Evolutionary conservation across 2,113 vertebrate species (phyloP).

Genomic region (Tamias sibiricus): DNA sequence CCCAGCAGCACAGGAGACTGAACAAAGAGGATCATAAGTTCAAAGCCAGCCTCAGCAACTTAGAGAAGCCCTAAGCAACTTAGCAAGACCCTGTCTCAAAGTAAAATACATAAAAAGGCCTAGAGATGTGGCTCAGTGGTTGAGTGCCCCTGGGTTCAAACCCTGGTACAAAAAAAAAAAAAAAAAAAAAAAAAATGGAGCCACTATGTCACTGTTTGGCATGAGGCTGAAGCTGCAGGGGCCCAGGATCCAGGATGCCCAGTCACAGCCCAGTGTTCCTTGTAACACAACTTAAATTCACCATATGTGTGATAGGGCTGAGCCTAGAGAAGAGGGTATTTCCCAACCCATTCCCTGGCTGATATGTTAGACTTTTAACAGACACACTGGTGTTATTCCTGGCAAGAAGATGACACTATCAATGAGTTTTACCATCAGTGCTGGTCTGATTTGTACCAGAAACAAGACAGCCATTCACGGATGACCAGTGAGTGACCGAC

Average conservation of each 20-base stretch:
- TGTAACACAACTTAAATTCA: neutral
- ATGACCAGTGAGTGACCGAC: neutral
- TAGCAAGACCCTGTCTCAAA: too few relatives aligned
- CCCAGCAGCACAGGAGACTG: too few relatives aligned
- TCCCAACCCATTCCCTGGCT: neutral
- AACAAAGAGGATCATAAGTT: too few relatives aligned
- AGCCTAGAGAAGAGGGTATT: neutral
- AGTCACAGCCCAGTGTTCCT: neutral
- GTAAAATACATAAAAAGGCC: too few relatives aligned
- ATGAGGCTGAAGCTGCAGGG: neutral
- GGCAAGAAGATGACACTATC: neutral
- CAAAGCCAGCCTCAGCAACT: too few relatives aligned
- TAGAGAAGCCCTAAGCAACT: too few relatives aligned
- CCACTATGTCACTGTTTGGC: neutral
- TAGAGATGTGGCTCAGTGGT: too few relatives aligned
- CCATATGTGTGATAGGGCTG: neutral
- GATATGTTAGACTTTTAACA: neutral
- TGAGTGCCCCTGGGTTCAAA: too few relatives aligned
- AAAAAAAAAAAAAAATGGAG: neutral
- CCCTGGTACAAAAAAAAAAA: too few relatives aligned
- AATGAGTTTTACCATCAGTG: neutral
- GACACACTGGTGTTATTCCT: neutral
- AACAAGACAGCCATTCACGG: neutral
- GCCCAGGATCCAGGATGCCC: neutral
- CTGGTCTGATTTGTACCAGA: neutral